Evolutionary conservation across 2,888 invertebrate genomes (phyloP), one percentile per base, ranked within the genome.

Genomic region (Euplexia lucipara): DNA sequence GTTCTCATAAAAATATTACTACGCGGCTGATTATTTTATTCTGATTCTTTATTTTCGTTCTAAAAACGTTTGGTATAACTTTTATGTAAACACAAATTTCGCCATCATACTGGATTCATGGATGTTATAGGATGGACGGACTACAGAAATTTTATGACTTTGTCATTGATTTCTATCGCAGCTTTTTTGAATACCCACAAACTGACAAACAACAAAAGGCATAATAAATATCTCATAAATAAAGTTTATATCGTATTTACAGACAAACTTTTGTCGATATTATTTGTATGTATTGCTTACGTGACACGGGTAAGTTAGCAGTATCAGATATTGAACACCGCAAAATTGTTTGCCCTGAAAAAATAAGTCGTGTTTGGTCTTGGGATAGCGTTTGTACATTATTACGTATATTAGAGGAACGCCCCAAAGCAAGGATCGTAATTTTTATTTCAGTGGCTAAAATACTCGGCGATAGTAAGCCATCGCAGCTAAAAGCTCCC

Each of bases 221-320:
- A 57, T 58, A 56, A 65, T 63, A 70, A 67, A 75, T 71, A 70
- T 75, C 58, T 59, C 62, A 68, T 72, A 81, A 78, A 81, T 75
- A 71, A 64, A 73, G 62, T 75, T 78, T 71, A 70, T 78, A 63
- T 73, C 59, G 69, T 80, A 78, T 76, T 69, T 74, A 82, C 70
- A 67, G 65, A 74, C 70, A 70, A 80, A 82, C 75, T 79, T 73
- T 74, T 68, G 61, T 69, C 63, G 73, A 75, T 82, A 81, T 69
- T 78, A 78, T 81, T 82, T 77, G 83, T 82, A 75, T 78, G 77
- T 81, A 81, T 83, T 81, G 81, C 71, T 82, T 81, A 83, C 84
- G 83, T 83, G 83, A 79, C 70, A 58, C 39, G 81, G 69, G 68
- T 81, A 71, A 72, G 66, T 65, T 73, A 81, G 70, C 58, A 62